Evolutionary conservation across 2,797 vertebrate species (phyloP), one percentile per base, ranked within the genome.

Genomic region (Zenarchopterus dispar): DNA sequence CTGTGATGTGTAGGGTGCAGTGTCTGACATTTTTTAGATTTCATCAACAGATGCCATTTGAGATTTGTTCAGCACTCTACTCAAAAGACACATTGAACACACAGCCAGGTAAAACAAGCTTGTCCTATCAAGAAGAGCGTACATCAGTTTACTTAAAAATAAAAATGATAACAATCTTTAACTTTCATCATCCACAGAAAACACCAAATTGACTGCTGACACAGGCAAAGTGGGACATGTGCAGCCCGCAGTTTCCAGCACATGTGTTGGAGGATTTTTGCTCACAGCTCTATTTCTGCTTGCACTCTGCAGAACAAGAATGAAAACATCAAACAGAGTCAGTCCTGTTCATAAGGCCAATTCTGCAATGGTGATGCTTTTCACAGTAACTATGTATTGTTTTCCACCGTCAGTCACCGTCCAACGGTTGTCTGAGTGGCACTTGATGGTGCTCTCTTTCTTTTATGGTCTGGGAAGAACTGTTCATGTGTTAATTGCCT

Each of bases 231-330:
- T 67, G 42, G 45, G 41, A 17, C 45, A 5, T 33, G 8, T 60
- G 31, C 6, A 5, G 43, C 39, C 22, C 24, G 17, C 31, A 56
- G 45, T 41, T 36, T 36, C 41, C 26, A 54, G 56, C 55, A 73
- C 45, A 75, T 69, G 75, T 74, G 42, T 49, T 23, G 33, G 55
- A 48, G 55, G 43, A 58, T 43, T 62, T 33, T 62, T 83, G 21
- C 21, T 84, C 50, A 54, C 57, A 10, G 56, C 68, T 21, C 56
- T 77, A 17, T 44, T 89, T 1, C 46, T 89, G 21, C 49, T 88
- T 54, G 70, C 76, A 55, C 49, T 84, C 45, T 84, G 65, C 63
- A 51, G 52, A n/a, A 71, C 15, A 51, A 64, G 46, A 70, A 47
- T 73, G n/a, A 72, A 73, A 65, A 49, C 46, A n/a, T 54, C 59